Evolutionary conservation across 2,888 invertebrate genomes (phyloP).

Genomic region (Margaritifera margaritifera): DNA sequence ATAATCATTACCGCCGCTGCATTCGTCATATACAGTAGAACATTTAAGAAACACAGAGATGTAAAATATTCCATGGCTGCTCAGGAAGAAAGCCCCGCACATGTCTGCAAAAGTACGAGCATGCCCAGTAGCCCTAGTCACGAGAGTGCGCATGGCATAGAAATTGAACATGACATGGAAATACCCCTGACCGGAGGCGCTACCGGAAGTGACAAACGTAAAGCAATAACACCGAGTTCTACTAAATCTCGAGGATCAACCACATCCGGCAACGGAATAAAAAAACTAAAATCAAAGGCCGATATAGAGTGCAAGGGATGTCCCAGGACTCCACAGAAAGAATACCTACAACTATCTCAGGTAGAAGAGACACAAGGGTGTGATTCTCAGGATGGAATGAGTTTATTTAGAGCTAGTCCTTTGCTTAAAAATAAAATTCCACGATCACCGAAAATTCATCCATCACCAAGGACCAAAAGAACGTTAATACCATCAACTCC

Average conservation of each 20-base stretch:
- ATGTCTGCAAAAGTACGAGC: conserved; percentile 52
- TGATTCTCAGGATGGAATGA: conserved; percentile 9
- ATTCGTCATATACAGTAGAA: conserved; percentile 61
- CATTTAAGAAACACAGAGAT: conserved; percentile 48
- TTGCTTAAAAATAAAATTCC: conserved; percentile 42
- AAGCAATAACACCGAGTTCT: conserved; percentile 45
- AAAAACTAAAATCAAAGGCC: conserved; percentile 46
- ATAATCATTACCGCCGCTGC: conserved; percentile 56
- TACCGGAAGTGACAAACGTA: conserved; percentile 25
- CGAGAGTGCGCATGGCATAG: conserved; percentile 47
- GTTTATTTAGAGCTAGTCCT: conserved; percentile 56
- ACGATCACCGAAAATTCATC: conserved; percentile 57
- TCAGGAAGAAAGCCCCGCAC: conserved; percentile 57
- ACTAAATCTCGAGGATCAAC: conserved; percentile 54
- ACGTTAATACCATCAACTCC: conserved; percentile 25
- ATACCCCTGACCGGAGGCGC: conserved; percentile 55
- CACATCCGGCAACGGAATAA: conserved; percentile 34
- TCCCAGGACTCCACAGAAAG: conserved; percentile 48
- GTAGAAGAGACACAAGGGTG: conserved; percentile 41
- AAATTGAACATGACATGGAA: conserved; percentile 59
- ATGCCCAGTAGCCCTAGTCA: conserved; percentile 50
- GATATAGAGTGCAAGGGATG: conserved; percentile 44
- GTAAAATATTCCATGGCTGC: conserved; percentile 59
- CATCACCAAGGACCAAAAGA: conserved; percentile 47
- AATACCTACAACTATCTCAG: conserved; percentile 48